Evolutionary conservation across 2,888 invertebrate species (phyloP).

Genomic region (Spodoptera picta): DNA sequence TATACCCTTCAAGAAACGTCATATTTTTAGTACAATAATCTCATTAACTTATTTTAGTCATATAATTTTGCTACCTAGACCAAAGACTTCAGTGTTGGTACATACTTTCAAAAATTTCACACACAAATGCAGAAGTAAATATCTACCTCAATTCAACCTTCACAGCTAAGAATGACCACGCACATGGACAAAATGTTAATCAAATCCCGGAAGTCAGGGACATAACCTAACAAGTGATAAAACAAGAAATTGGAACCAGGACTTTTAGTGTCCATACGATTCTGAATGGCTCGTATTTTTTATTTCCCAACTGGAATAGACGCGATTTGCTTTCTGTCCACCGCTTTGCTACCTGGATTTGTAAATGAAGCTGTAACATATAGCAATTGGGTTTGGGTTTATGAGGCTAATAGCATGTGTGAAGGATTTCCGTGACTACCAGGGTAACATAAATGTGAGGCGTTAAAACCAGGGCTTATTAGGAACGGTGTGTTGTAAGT

Average conservation of each 20-base stretch:
- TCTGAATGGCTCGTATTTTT: constrained; percentile 64
- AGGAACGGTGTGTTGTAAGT: constrained; percentile 4
- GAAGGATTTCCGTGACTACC: constrained; percentile 25
- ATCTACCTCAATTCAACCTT: no score
- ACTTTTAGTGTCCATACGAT: constrained; percentile 67
- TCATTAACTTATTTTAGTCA: no score
- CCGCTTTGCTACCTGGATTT: constrained; percentile 58
- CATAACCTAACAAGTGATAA: constrained; percentile 51
- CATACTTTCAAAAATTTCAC: no score
- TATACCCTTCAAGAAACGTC: no score
- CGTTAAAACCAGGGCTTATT: constrained; percentile 26
- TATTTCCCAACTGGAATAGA: constrained; percentile 64
- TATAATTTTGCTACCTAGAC: no score
- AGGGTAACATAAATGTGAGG: constrained; percentile 17
- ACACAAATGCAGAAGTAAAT: no score
- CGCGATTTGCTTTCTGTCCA: constrained; percentile 58
- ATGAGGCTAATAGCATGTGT: constrained; percentile 15
- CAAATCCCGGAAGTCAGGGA: constrained; percentile 16
- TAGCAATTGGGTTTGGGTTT: constrained; percentile 10
- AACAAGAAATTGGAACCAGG: constrained; percentile 62
- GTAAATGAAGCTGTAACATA: constrained; percentile 41
- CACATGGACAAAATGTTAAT: constrained; percentile 26
- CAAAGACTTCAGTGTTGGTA: no score
- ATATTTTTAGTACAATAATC: no score
- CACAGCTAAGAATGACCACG: no score